Evolutionary conservation across 1,140 invertebrate species (phyloP).

Genomic region (Leptoteleia sp.): DNA sequence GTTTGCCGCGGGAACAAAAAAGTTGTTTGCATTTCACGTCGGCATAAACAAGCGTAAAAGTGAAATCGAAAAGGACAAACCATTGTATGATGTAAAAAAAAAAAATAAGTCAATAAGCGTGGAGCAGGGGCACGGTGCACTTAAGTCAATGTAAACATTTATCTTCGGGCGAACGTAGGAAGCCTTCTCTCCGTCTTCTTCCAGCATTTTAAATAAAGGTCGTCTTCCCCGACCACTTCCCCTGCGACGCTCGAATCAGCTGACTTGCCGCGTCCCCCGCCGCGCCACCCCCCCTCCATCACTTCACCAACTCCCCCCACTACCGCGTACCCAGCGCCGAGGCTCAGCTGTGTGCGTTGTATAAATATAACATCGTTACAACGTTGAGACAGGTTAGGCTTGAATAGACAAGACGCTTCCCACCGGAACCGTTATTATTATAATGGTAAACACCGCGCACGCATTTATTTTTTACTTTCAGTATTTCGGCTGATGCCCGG

Average conservation of each 20-base stretch:
- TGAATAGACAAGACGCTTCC: slow-evolving; percentile 70
- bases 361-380: slow-evolving; percentile 76
- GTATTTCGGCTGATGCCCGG: too few species aligned
- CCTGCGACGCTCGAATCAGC: slow-evolving; percentile 76
- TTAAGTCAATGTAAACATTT: slow-evolving; percentile 63
- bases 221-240: slow-evolving; percentile 73
- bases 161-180: slow-evolving; percentile 70
- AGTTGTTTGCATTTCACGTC: background rate
- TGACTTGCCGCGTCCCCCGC: too few species aligned
- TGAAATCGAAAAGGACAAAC: slow-evolving; percentile 6
- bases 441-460: slow-evolving; percentile 8
- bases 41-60: slow-evolving; percentile 10
- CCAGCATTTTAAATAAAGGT: slow-evolving; percentile 76
- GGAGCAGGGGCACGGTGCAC: slow-evolving; percentile 36
- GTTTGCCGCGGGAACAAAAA: too few species aligned
- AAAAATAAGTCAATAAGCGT: slow-evolving; percentile 59
- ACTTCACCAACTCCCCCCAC: slow-evolving; percentile 64
- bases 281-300: slow-evolving; percentile 22
- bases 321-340: slow-evolving; percentile 11
- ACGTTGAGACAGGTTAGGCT: slow-evolving; percentile 75
- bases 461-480: background rate
- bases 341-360: slow-evolving; percentile 71
- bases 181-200: slow-evolving; percentile 70
- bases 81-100: slow-evolving; percentile 39
- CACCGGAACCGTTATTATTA: slow-evolving; percentile 56